Percentiles rank a stretch among this genome's conserved stretches.
Evolutionary conservation across 2,113 vertebrate species (phyloP).

Genomic region (Psammodynastes pulverulentus): DNA sequence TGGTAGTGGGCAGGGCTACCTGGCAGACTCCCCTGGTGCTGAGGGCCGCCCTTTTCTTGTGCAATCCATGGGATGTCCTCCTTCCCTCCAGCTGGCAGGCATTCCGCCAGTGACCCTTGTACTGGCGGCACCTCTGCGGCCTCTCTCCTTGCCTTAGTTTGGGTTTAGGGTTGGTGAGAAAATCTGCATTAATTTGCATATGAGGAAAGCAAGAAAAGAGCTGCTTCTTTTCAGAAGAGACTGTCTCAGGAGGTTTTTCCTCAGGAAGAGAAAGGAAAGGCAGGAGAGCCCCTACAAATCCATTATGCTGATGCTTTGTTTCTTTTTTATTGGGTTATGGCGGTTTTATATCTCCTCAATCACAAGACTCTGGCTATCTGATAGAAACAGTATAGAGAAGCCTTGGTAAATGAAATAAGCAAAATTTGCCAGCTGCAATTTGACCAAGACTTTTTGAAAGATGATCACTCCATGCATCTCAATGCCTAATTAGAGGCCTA

Average conservation of each 20-base stretch:
- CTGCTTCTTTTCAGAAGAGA: neutral
- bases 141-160: neutral
- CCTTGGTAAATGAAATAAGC: neutral
- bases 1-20: neutral
- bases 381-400: neutral
- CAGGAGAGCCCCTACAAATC: neutral
- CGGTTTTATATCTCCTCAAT: neutral
- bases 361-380: neutral
- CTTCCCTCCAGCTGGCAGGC: neutral
- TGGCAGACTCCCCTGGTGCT: neutral
- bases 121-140: no score
- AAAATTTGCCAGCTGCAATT: neutral
- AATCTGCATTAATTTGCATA: neutral
- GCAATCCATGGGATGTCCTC: neutral
- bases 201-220: neutral
- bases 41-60: neutral
- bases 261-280: neutral
- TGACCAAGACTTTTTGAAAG: neutral
- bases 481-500: neutral
- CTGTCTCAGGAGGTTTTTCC: neutral
- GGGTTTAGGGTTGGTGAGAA: neutral
- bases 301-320: neutral
- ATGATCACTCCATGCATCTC: neutral
- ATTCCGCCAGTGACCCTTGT: neutral
- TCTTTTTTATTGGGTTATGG: neutral